Evolutionary conservation across 2,888 invertebrate species (phyloP), one percentile per base, ranked within the genome.

Genomic region (Mesopsocus fuscifrons): DNA sequence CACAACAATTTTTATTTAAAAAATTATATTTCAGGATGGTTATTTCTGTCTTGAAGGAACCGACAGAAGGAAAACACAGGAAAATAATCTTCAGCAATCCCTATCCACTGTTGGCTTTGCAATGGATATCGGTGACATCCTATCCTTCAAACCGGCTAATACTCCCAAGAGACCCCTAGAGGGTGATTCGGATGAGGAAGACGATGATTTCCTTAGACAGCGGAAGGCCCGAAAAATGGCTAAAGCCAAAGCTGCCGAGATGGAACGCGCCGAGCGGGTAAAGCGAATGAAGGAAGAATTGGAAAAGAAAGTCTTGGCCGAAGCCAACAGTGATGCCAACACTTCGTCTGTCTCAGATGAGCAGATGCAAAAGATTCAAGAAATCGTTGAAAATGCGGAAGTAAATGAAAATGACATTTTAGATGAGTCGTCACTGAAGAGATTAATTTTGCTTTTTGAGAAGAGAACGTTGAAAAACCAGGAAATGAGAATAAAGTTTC

Each of bases 401-500:
- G 77, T 74, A 32, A 74, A 58, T 49, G 48, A 48, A 75, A 78
- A 77, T n/a, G 89, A 89, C 57, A 71, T 78, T 1, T 62, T 95
- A 35, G 91, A 95, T 66, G 94, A 94, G 51, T 71, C 75, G 20
- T 74, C 77, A 9, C 68, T 95, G 6, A 94, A 94, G 56, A 79
- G 83, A 56, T 72, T 95, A 57, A 75, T 95, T 17, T 66, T 94
- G 11, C 73, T 85, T 48, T 92, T 97, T 66, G 98, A 98, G 57
- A 97, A 98, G 59, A 74, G 87, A 55, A 82, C 85, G 41, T 66
- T 92, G 6, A 84, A 77, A 56, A 98, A 98, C 60, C 83, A 95
- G 58, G 97, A 98, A 64, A 87, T 95, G 83, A 71, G 98, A 49
- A 95, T 98, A 11, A 98, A 99, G 62, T 97, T 91, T 61, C 87